A percentile compares a stretch with the other conserved stretches of the same genome.
Evolutionary conservation across 2,797 vertebrate species (phyloP).

Genomic region (Holocentrus rufus): DNA sequence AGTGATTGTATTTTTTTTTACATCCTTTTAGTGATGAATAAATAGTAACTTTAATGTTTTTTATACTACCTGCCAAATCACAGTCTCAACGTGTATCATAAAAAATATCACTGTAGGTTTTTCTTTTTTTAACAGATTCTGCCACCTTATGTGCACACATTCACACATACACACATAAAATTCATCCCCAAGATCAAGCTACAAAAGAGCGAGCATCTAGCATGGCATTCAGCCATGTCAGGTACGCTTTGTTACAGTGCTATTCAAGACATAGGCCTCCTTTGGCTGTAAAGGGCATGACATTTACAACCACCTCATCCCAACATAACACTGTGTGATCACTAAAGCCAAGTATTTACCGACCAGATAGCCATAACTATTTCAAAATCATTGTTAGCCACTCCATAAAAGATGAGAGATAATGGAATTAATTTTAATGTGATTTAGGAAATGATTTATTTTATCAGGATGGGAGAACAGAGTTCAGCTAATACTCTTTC

Average conservation of each 20-base stretch:
- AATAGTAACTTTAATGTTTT: too few species aligned
- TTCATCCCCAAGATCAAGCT: conserved; percentile 1
- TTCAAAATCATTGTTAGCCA: not conserved
- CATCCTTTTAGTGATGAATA: too few species aligned
- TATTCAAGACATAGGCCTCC: conserved; percentile 31
- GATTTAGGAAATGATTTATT: conserved; percentile 11
- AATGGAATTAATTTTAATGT: conserved; percentile 9
- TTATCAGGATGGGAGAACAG: not conserved
- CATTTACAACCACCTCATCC: conserved; percentile 56
- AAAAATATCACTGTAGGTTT: too few species aligned
- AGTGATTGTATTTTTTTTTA: too few species aligned
- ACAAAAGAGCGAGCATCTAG: conserved; percentile 14
- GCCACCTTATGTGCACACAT: too few species aligned
- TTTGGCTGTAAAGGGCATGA: conserved; percentile 50
- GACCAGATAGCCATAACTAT: conserved; percentile 8
- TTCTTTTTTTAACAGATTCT: too few species aligned
- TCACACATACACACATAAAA: too few species aligned
- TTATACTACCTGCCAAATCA: too few species aligned
- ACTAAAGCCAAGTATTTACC: conserved; percentile 17
- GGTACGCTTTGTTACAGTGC: conserved; percentile 30
- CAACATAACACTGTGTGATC: conserved; percentile 31
- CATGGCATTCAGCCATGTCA: conserved; percentile 12
- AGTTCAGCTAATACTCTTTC: conserved; percentile 7
- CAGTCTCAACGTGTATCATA: too few species aligned
- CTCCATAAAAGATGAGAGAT: not conserved